phyloP scores from a whole-genome alignment of 2,888 invertebrate species.

The Parnassius mnemosyne region DNA sequence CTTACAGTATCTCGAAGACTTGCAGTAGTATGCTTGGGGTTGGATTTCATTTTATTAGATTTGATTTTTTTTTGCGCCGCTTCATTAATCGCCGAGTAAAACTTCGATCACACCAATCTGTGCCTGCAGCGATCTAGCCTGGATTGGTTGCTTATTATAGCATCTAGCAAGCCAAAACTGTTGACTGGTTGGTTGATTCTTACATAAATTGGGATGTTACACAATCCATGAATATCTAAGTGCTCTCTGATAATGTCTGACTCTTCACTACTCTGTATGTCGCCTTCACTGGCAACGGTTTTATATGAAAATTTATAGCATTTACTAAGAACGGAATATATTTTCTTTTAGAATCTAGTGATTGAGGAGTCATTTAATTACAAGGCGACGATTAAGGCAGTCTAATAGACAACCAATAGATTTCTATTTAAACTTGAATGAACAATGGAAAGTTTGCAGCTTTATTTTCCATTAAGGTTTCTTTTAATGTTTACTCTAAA shows the following conservation, averaged over 20 bases:
- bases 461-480: background rate
- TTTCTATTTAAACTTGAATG: slow-evolving; percentile 15
- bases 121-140: no score
- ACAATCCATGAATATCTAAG: no score
- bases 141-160: no score
- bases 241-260: slow-evolving; percentile 4
- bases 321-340: slow-evolving; percentile 23
- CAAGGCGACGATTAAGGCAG: slow-evolving; percentile 14
- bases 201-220: no score
- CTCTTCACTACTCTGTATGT: slow-evolving; percentile 14
- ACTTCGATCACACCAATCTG: no score
- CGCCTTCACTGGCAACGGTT: slow-evolving; percentile 12
- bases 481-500: background rate
- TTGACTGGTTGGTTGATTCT: no score
- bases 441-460: slow-evolving; percentile 20
- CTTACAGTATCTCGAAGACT: no score
- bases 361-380: slow-evolving; percentile 24
- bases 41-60: no score
- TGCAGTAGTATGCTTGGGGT: no score
- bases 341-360: slow-evolving; percentile 21
- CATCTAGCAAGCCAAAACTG: no score
- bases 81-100: no score
- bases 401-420: slow-evolving; percentile 15
- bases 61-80: no score
- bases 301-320: slow-evolving; percentile 26